Percentiles rank a stretch among this genome's conserved stretches.
These are phyloP conservation scores for Wiebesia pumilae DNA, from an alignment of 1,140 invertebrate species.

Conservation along the genomic window DNA sequence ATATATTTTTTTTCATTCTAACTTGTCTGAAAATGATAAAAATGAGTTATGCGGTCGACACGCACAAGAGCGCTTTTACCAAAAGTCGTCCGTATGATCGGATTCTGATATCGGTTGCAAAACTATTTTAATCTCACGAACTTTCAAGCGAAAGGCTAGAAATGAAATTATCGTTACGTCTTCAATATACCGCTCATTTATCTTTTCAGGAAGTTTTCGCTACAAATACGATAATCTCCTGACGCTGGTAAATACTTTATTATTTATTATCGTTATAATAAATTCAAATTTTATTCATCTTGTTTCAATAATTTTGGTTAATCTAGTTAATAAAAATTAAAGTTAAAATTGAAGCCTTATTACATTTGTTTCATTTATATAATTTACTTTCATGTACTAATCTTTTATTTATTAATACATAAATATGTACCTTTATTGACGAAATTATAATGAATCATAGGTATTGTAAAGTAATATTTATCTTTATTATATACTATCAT, in stretches of 20 bases:
- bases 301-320: not conserved
- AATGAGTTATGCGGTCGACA: conserved; percentile 23
- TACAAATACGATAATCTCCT: conserved; percentile 10
- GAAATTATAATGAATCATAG: no score
- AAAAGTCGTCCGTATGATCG: conserved; percentile 7
- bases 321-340: not conserved
- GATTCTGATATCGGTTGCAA: conserved; percentile 23
- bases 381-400: no score
- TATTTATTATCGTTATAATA: not conserved
- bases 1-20: not conserved
- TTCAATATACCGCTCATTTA: conserved; percentile 12
- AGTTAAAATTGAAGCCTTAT: not conserved
- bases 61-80: conserved; percentile 3
- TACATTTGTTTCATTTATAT: no score
- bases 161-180: conserved; percentile 47
- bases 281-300: not conserved
- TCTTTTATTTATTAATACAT: no score
- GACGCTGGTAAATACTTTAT: not conserved
- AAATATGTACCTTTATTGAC: no score
- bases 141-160: conserved; percentile 5
- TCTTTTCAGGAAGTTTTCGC: conserved; percentile 19
- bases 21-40: conserved; percentile 21
- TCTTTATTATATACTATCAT: no score
- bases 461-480: no score
- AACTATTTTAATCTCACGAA: conserved; percentile 48